Evolutionary conservation across 2,113 vertebrate species (phyloP), one percentile per base, ranked within the genome.

Genomic region (Pitta sordida): DNA sequence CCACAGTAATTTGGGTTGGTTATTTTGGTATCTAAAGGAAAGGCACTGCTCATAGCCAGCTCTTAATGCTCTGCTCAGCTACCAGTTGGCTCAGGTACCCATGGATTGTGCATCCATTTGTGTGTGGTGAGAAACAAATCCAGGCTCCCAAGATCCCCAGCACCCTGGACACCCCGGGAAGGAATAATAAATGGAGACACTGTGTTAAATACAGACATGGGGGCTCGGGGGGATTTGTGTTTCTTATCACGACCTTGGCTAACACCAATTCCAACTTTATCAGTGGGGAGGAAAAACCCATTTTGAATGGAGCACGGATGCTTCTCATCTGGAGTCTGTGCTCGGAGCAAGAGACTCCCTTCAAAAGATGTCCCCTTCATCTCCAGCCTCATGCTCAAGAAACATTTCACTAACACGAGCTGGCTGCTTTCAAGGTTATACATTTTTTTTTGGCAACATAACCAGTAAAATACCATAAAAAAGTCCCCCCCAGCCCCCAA

Each of bases 71-170:
- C 83, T 93, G 62, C 87, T 91, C 58, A 96, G 53, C 92, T 82
- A 95, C 74, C 62, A 82, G 78, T 82, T 88, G 85, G 91, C 68
- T 92, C 88, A 56, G 88, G 60, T 8, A 51, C 62, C 88, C 91
- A 90, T 23, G 83, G 79, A 91, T 46, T 63, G 67, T 68, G 86
- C 70, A 30, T 65, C 71, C 32, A 56, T 82, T 94, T 78, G 78
- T 91, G 78, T 91, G 76, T 90, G 71, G 85, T 83, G 88, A 93
- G 91, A 94, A 96, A 91, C 91, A 95, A 96, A 91, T 64, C 90
- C 90, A 87, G 7, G 49, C 87, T 92, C 70, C 84, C 85, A 86
- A 51, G 69, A 87, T 69, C 91, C 91, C 78, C 89, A 87, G 90
- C 75, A 77, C 8, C 32, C 51, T 32, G 51, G 81, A 73, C 91